Base-by-base conservation (phyloP, 2,888 invertebrate species). In the Acleris holmiana region DNA sequence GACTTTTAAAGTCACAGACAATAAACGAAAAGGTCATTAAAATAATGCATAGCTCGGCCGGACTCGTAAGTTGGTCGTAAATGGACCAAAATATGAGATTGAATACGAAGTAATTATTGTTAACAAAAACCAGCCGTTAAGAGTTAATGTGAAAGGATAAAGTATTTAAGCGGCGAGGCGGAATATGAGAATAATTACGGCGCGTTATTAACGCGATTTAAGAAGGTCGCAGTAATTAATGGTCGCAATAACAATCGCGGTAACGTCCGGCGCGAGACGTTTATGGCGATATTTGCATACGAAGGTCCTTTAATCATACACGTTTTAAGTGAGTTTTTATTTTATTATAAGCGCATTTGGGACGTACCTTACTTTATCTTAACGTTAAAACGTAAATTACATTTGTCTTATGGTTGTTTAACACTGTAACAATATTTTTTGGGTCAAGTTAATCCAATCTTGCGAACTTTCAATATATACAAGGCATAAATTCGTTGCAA, bases 141-240 rank as follows among this genome's bases (percentile, higher is more conserved):
- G 76, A 72, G 77, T 76, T 75, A 76, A 80, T 80, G 76, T 79
- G 78, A 75, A 73, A 77, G 77, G 77, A 73, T 75, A 73, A 73
- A 74, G 73, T 73, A 77, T 77, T 78, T 76, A 81, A 78, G 78
- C 76, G 80, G 83, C 76, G 77, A 77, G 78, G 76, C 78, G 77
- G 73, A 83, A 81, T 78, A 82, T 35, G 35, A 35, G 35, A 35
- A 35, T 82, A 83, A 85, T 85, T 82, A 55, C 41, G 21, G 21
- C 23, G 78, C 79, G 76, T 84, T 80, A 84, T 85, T 82, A 84
- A 79, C 73, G 75, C 76, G 76, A 75, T 79, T 83, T 80, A 82
- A 85, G 84, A 86, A 88, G 88, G 88, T 88, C 84, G 79, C 69
- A 79, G 84, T 86, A 88, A 89, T 90, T 90, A 90, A 88, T 82